Evolutionary conservation across 2,113 vertebrate genomes (phyloP).

Genomic region (Polyodon spathula): DNA sequence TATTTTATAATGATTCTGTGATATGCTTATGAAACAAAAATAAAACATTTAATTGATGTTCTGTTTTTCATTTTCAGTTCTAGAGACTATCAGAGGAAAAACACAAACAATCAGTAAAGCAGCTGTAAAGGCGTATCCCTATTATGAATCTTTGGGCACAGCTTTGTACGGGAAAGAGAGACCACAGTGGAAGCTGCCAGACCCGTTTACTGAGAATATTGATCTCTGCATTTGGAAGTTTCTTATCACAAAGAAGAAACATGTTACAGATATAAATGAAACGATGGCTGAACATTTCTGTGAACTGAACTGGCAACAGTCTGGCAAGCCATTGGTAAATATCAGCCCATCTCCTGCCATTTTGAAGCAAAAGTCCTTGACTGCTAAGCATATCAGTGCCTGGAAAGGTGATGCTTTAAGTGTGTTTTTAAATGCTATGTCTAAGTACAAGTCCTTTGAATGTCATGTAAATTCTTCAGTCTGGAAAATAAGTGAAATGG

Average conservation of each 20-base stretch:
- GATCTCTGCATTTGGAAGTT: conserved; percentile 51
- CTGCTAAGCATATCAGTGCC: conserved; percentile 25
- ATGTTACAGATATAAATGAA: conserved; percentile 41
- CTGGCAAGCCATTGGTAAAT: conserved; percentile 26
- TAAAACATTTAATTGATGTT: not conserved
- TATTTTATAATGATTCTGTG: not conserved
- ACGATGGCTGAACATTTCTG: conserved; percentile 60
- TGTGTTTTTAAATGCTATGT: conserved; percentile 43
- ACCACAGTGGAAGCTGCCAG: conserved; percentile 57
- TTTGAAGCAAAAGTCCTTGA: conserved; percentile 40
- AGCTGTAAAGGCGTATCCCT: conserved; percentile 61
- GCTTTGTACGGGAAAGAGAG: conserved; percentile 66
- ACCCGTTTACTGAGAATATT: conserved; percentile 53
- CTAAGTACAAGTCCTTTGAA: conserved; percentile 42
- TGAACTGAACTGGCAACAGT: conserved; percentile 42
- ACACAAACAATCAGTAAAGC: conserved; percentile 43
- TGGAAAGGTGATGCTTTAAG: conserved; percentile 48
- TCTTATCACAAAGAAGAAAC: conserved; percentile 37
- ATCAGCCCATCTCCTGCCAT: conserved; percentile 55
- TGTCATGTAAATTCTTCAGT: conserved; percentile 18
- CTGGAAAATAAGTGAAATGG: conserved; percentile 50
- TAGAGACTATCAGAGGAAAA: conserved; percentile 46
- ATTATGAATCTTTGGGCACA: conserved; percentile 51
- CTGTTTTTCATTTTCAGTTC: conserved; percentile 47
- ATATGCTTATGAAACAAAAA: too few relatives aligned